A percentile compares a stretch with the other conserved stretches of the same genome.
Evolutionary conservation across 2,888 invertebrate genomes (phyloP).

Genomic region (Aphrophora alni): DNA sequence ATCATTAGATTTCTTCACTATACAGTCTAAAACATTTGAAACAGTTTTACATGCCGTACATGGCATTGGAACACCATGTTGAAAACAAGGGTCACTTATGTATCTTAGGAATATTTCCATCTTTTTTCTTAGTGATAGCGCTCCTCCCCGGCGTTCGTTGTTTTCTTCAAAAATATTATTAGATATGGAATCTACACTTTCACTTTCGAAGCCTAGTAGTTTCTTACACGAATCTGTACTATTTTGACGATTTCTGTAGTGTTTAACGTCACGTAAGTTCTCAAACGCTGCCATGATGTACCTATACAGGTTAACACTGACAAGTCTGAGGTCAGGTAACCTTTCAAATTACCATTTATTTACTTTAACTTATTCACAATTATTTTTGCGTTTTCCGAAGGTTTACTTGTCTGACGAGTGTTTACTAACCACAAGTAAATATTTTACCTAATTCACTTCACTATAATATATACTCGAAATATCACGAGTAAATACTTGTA

Average conservation of each 20-base stretch:
- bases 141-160: not conserved
- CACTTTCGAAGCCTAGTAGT: no score
- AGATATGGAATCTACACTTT: no score
- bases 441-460: no score
- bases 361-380: no score
- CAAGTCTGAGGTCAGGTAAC: not conserved
- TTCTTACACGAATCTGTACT: no score
- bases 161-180: no score
- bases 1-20: not conserved
- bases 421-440: not conserved
- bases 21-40: conserved; percentile 1
- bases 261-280: no score
- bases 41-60: conserved; percentile 19
- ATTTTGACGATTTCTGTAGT: no score
- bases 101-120: not conserved
- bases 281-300: no score
- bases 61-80: conserved; percentile 28
- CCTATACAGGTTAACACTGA: conserved; percentile 20
- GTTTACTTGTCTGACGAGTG: not conserved
- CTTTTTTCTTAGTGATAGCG: not conserved
- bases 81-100: not conserved
- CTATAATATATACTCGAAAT: no score
- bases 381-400: no score
- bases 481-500: no score
- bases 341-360: not conserved